phyloP scores from a whole-genome alignment of 2,113 vertebrate genomes.

The Scomber japonicus region DNA sequence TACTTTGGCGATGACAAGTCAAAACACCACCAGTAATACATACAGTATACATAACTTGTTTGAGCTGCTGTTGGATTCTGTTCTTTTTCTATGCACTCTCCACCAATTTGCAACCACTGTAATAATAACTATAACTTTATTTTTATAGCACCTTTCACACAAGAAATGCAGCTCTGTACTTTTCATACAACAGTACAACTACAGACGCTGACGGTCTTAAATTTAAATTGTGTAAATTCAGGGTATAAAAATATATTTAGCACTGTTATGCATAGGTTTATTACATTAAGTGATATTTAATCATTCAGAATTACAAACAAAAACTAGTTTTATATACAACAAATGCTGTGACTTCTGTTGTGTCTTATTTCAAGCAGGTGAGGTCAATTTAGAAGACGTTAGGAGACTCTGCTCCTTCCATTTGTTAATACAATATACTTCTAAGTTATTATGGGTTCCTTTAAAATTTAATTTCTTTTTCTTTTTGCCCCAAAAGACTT shows the following conservation, averaged over 20 bases:
- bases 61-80: not conserved
- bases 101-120: not conserved
- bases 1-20: too few species aligned
- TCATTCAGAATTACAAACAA: not conserved
- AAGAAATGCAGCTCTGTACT: too few species aligned
- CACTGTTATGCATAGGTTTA: not conserved
- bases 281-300: not conserved
- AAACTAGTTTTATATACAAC: not conserved
- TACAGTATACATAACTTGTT: not conserved
- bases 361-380: not conserved
- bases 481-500: slow-evolving; percentile 3
- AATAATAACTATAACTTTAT: too few species aligned
- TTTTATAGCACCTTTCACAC: too few species aligned
- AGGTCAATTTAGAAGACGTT: not conserved
- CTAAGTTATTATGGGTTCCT: not conserved
- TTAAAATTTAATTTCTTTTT: not conserved
- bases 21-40: too few species aligned
- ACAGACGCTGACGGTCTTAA: not conserved
- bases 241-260: not conserved
- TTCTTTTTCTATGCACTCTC: not conserved
- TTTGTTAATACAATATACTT: not conserved
- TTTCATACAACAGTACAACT: not conserved
- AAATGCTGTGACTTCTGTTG: not conserved
- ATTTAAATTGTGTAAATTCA: slow-evolving; percentile 1
- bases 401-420: not conserved